Evolutionary conservation across 2,113 vertebrate species (phyloP).

Genomic region (Ceyx margarethae): DNA sequence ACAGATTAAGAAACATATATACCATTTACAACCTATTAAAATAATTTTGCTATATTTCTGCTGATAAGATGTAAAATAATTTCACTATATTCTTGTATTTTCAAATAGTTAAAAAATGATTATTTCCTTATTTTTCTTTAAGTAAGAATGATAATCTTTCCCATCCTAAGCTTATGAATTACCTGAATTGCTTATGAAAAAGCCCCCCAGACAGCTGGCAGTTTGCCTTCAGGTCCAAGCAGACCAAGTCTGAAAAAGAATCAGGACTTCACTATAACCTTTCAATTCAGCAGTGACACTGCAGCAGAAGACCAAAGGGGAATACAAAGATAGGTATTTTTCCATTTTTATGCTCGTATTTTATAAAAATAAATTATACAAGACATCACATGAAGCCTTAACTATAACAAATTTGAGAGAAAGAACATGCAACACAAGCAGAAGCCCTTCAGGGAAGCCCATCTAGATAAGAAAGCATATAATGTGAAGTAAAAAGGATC

Average conservation of each 20-base stretch:
- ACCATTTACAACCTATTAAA: neutral
- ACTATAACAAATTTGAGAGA: neutral
- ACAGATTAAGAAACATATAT: neutral
- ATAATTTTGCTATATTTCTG: neutral
- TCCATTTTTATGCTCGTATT: neutral
- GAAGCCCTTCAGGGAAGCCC: neutral
- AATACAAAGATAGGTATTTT: neutral
- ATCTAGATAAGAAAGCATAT: neutral
- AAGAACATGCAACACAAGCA: neutral
- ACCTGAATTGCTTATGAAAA: too few species aligned
- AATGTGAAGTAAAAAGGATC: neutral
- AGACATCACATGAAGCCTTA: neutral
- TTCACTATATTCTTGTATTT: neutral
- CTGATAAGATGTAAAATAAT: neutral
- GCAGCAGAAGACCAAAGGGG: neutral
- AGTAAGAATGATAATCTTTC: neutral
- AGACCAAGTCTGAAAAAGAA: neutral
- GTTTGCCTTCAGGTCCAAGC: neutral
- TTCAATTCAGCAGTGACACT: neutral
- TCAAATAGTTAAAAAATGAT: neutral
- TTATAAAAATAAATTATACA: neutral
- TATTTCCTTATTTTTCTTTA: neutral
- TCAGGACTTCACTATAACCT: neutral
- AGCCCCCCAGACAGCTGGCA: neutral
- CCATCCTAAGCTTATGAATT: neutral